These are phyloP conservation scores for Carposina sasakii DNA, from an alignment of 1,140 invertebrate species.

Conservation along the genomic window DNA sequence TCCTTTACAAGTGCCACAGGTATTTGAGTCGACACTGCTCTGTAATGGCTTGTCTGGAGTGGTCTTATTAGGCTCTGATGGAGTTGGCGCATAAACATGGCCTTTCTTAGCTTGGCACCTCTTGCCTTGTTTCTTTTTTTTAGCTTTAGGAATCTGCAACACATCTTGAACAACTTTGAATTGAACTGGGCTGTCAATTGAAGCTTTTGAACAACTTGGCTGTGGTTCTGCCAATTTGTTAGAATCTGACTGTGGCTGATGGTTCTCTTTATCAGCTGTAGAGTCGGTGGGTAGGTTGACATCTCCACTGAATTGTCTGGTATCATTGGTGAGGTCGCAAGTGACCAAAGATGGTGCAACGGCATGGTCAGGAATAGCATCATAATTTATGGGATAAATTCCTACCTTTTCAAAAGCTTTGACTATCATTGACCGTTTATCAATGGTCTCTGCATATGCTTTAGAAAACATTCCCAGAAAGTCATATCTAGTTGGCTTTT, in stretches of 20 bases:
- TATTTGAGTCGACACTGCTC: background rate
- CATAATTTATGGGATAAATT: background rate
- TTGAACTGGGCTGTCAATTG: no score
- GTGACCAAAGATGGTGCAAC: background rate
- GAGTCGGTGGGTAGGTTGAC: background rate
- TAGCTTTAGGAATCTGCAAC: no score
- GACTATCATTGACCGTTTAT: background rate
- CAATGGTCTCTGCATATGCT: background rate
- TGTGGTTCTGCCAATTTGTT: background rate
- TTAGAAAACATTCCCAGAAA: background rate
- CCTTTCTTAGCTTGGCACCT: background rate
- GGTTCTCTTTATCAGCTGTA: background rate
- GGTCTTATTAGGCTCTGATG: no score
- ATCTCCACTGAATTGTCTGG: background rate
- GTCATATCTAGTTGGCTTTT: slow-evolving; percentile 4
- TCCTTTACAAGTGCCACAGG: background rate
- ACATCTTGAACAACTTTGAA: no score
- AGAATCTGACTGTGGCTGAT: background rate
- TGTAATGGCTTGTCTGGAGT: no score
- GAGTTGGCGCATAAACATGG: background rate
- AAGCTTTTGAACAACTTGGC: background rate
- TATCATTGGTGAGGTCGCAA: background rate
- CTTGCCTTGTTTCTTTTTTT: background rate
- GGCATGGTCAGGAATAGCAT: background rate
- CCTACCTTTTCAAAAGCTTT: background rate